Evolutionary conservation across 1,140 invertebrate genomes (phyloP).

Genomic region (Ephestia elutella): DNA sequence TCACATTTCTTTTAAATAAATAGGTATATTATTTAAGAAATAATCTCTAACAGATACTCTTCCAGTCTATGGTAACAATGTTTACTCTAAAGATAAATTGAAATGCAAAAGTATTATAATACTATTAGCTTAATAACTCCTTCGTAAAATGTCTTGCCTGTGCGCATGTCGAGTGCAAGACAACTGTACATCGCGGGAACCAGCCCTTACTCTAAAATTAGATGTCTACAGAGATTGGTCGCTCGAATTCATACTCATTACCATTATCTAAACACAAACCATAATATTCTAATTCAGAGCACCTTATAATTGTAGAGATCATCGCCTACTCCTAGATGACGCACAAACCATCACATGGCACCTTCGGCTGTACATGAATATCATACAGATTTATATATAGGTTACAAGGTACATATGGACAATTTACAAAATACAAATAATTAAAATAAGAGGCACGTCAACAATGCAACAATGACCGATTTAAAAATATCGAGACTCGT

Average conservation of each 20-base stretch:
- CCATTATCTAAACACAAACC: conserved; percentile 66
- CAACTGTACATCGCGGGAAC: conserved; percentile 41
- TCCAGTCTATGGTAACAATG: conserved; percentile 48
- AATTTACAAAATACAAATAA: conserved; percentile 57
- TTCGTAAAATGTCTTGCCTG: background rate
- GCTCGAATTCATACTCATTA: conserved; percentile 51
- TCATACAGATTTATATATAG: conserved; percentile 47
- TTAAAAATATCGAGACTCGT: background rate
- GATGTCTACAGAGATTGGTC: conserved; percentile 61
- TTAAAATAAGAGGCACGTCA: conserved; percentile 50
- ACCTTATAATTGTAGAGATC: conserved; percentile 73
- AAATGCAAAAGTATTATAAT: conserved; percentile 52
- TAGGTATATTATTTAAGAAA: conserved; percentile 15
- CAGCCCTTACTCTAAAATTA: conserved; percentile 51
- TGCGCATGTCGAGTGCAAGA: background rate
- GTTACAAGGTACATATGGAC: conserved; percentile 63
- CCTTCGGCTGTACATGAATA: conserved; percentile 59
- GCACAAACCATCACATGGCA: conserved; percentile 62
- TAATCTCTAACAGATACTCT: conserved; percentile 9
- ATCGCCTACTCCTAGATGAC: conserved; percentile 54
- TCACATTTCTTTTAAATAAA: too few species aligned
- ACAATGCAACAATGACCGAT: conserved; percentile 13
- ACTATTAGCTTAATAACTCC: background rate
- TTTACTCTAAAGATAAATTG: conserved; percentile 45
- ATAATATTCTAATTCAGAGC: conserved; percentile 56